These are phyloP conservation scores for Dromius quadrimaculatus DNA, from an alignment of 2,888 invertebrate genomes.

Conservation along the genomic window DNA sequence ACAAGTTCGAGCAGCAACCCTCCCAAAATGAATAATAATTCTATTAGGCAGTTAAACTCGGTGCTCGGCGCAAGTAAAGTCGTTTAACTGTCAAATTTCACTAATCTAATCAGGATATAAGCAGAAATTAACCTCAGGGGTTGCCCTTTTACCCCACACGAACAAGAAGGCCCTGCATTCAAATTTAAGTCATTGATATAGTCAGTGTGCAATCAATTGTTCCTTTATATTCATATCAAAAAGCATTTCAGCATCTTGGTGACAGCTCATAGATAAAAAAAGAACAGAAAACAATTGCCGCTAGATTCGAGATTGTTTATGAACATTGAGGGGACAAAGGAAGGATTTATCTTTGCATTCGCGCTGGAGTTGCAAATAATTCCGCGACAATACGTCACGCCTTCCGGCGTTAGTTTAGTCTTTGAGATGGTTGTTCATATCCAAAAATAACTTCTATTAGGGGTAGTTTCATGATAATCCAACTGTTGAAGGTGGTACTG, in stretches of 20 bases:
- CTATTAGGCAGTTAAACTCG: conserved; percentile 6
- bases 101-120: conserved; percentile 42
- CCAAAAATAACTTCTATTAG: no score
- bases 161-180: no score
- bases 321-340: not conserved
- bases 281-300: not conserved
- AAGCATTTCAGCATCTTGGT: not conserved
- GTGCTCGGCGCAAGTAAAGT: conserved; percentile 24
- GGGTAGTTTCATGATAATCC: no score
- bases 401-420: no score
- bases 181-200: no score
- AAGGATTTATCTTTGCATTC: not conserved
- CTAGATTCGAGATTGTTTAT: not conserved
- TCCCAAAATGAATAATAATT: no score
- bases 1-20: no score
- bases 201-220: no score
- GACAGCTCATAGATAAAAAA: not conserved
- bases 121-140: conserved; percentile 45
- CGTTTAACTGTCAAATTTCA: conserved; percentile 39
- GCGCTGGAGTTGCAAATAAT: not conserved
- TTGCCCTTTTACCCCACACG: no score
- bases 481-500: no score
- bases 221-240: not conserved
- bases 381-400: no score
- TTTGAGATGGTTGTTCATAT: no score